A percentile compares a stretch with the other conserved stretches of the same genome.
phyloP scores from a whole-genome alignment of 2,113 vertebrate species.

The Hydrochoerus hydrochaeris region DNA sequence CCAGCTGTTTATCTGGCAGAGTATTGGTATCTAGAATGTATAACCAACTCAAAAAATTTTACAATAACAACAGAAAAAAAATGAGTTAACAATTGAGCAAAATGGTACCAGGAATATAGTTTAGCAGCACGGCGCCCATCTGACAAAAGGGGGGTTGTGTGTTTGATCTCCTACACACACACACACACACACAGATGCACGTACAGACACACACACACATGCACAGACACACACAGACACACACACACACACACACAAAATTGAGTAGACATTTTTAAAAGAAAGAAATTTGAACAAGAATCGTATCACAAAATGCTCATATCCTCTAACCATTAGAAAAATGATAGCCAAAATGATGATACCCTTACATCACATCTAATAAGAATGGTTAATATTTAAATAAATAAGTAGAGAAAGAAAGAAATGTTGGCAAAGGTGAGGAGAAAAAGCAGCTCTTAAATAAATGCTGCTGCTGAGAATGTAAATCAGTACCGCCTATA shows the following conservation, averaged over 20 bases:
- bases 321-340: not conserved
- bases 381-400: not conserved
- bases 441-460: not conserved
- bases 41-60: not conserved
- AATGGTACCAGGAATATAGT: too few species aligned
- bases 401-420: not conserved
- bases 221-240: too few species aligned
- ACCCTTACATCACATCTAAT: not conserved
- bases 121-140: too few species aligned
- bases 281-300: not conserved
- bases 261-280: not conserved
- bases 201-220: too few species aligned
- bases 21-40: not conserved
- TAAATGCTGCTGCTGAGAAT: not conserved
- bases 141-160: too few species aligned
- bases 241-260: too few species aligned
- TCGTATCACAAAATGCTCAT: not conserved
- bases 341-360: not conserved
- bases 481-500: not conserved
- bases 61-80: not conserved
- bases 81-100: not conserved
- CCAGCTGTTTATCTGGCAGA: not conserved
- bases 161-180: too few species aligned
- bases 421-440: not conserved
- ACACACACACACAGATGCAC: too few species aligned